Evolutionary conservation across 1,140 invertebrate genomes (phyloP).

Genomic region (Babylonia areolata): DNA sequence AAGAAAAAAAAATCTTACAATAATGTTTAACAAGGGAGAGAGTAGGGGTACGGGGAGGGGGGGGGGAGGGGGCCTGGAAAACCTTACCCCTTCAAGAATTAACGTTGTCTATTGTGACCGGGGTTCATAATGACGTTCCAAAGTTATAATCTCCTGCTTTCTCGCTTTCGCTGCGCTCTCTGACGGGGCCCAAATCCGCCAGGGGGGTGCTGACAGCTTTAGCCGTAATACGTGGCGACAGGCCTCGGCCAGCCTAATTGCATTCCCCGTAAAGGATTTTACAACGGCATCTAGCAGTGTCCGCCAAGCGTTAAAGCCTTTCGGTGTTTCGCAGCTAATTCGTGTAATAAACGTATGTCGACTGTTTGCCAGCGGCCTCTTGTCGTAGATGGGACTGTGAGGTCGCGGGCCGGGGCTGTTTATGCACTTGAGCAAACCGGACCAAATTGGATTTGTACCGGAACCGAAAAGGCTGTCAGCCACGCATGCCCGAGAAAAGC

Average conservation of each 20-base stretch:
- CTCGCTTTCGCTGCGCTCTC: not conserved
- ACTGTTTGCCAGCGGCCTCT: not conserved
- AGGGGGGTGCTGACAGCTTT: not conserved
- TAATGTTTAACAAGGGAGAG: not conserved
- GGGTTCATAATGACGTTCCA: not conserved
- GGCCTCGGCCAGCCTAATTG: not conserved
- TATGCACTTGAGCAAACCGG: conserved; percentile 31
- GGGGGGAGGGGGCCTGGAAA: not conserved
- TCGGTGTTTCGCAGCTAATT: conserved; percentile 34
- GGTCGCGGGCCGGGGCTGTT: conserved; percentile 23
- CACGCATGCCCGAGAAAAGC: not conserved
- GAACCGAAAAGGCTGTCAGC: conserved; percentile 27
- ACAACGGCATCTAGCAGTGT: conserved; percentile 23
- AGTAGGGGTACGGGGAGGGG: not conserved
- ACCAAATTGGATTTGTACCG: conserved; percentile 31
- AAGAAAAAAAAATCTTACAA: not conserved
- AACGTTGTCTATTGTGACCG: not conserved
- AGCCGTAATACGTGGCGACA: conserved; percentile 18
- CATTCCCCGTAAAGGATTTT: conserved; percentile 27
- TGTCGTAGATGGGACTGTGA: not conserved
- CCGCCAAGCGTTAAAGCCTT: conserved; percentile 31
- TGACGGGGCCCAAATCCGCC: not conserved
- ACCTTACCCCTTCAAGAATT: not conserved
- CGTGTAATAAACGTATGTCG: conserved; percentile 27
- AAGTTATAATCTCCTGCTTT: not conserved